A percentile compares a stretch with the other conserved stretches of the same genome.
Conservation (phyloP, 2,113 vertebrate species). For the Henicopernis longicauda region DNA sequence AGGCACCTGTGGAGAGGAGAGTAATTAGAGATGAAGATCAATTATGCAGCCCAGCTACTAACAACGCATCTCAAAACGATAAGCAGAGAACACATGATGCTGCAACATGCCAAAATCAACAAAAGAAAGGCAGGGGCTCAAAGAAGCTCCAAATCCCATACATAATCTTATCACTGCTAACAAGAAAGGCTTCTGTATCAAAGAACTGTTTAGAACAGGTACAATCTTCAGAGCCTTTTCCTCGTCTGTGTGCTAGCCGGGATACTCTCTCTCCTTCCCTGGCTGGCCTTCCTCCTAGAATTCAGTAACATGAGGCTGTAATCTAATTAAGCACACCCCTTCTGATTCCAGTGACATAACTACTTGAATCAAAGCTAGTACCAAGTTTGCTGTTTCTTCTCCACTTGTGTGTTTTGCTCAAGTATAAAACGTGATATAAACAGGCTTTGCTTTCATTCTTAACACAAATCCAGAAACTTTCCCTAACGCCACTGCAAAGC, state of each 20-base stretch:
- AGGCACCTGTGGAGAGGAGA: slow-evolving; percentile 80
- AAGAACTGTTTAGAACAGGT: neutral
- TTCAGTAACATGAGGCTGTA: neutral
- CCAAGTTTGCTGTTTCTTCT: neutral
- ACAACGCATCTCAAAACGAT: slow-evolving; percentile 68
- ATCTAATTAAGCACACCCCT: neutral
- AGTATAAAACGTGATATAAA: neutral
- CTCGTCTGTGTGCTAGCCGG: neutral
- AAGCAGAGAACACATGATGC: slow-evolving; percentile 65
- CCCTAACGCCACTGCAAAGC: slow-evolving; percentile 5
- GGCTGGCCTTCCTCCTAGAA: neutral
- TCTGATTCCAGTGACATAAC: neutral
- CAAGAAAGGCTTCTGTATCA: neutral
- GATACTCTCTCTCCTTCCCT: neutral
- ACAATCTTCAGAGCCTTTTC: neutral
- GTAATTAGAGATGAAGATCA: slow-evolving; percentile 75
- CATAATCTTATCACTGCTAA: slow-evolving; percentile 49
- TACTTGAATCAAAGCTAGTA: neutral
- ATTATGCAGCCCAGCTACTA: slow-evolving; percentile 68
- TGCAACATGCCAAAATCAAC: slow-evolving; percentile 65
- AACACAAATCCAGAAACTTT: slow-evolving; percentile 32
- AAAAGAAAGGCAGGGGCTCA: slow-evolving; percentile 45
- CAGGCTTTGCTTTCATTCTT: slow-evolving; percentile 35
- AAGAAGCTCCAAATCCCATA: slow-evolving; percentile 24
- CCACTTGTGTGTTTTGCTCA: neutral